Conservation (phyloP, 1,140 invertebrate species). For the Calliopsis andreniformis region DNA sequence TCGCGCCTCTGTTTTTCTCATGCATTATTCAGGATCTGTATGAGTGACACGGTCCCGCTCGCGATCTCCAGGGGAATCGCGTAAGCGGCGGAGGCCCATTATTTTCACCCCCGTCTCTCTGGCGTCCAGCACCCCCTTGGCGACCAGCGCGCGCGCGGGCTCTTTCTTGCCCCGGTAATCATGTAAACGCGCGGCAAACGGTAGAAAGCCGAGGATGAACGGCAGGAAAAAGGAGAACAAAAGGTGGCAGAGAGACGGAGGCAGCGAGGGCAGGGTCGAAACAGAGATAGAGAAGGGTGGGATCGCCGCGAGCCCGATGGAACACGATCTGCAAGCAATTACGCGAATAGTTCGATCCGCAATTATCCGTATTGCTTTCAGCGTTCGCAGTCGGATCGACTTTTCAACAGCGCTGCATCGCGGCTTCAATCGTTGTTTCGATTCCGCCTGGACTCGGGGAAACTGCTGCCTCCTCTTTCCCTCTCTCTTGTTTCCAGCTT, state of each 20-base stretch:
- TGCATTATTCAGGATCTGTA: conserved; percentile 46
- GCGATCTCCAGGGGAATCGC: conserved; percentile 44
- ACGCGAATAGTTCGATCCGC: conserved; percentile 36
- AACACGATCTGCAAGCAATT: conserved; percentile 31
- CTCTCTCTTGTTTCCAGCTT: background rate
- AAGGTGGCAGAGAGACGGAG: background rate
- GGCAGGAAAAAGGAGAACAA: background rate
- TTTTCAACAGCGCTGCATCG: conserved; percentile 18
- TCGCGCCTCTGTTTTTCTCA: conserved; percentile 42
- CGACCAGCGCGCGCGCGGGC: background rate
- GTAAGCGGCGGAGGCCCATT: conserved; percentile 31
- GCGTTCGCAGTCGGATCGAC: conserved; percentile 20
- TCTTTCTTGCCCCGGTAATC: background rate
- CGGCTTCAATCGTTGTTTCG: conserved; percentile 25
- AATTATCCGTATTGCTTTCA: conserved; percentile 41
- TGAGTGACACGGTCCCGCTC: conserved; percentile 47
- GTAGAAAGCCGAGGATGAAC: background rate
- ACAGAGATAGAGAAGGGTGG: background rate
- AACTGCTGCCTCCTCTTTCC: background rate
- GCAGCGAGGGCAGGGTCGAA: background rate
- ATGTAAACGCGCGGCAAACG: conserved; percentile 16
- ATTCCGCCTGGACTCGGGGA: conserved; percentile 2
- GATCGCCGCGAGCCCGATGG: conserved; percentile 4
- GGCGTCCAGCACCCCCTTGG: background rate
- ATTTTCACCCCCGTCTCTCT: conserved; percentile 17